Base-by-base conservation (phyloP, 2,113 vertebrate species). In the Budorcas taxicolor region DNA sequence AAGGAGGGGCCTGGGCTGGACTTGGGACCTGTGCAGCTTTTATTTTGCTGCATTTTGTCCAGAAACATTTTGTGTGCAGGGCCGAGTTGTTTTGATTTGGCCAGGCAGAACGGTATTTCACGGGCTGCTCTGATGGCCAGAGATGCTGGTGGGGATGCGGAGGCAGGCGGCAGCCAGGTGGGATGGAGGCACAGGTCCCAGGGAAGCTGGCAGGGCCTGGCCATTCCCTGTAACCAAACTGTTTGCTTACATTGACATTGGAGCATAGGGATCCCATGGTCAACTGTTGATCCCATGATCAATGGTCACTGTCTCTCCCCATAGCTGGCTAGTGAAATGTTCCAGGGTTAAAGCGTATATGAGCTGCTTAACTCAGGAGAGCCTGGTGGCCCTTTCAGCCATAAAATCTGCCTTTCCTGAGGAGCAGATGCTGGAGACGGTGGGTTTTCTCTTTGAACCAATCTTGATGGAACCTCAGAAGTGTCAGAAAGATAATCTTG, bases 221-320 rank as follows among this genome's bases (percentile, higher is more conserved):
- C 83, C 33, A 23, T 36, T 86, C 36, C 62, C 21, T 3, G 23
- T 19, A 43, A 40, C 33, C 4, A 43, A 57, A 15, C 58, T 50
- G 13, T 43, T 93, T 53, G 47, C 43, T 62, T 83, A 62, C n/a
- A 14, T 21, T 55, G 87, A 52, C 64, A 43, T 47, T n/a, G 4
- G 6, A 23, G 13, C 13, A 33, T 45, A 3, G 16, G 19, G 31
- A 29, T 74, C 2, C 17, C 5, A 1, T 16, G 2, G 10, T 47
- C 43, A n/a, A 19, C 15, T 0, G 3, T 5, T 71, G 29, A 33
- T 60, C 2, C 13, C 3, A 1, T 50, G 17, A 7, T 45, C 43
- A 36, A 19, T 6, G 5, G n/a, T 43, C 4, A 12, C 40, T 1
- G 0, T 47, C 47, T 78, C 13, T 90, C 11, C 27, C 19, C 2